phyloP scores from a whole-genome alignment of 37 sponge, comb jelly and placozoan genomes.

The Spongia lamella region DNA sequence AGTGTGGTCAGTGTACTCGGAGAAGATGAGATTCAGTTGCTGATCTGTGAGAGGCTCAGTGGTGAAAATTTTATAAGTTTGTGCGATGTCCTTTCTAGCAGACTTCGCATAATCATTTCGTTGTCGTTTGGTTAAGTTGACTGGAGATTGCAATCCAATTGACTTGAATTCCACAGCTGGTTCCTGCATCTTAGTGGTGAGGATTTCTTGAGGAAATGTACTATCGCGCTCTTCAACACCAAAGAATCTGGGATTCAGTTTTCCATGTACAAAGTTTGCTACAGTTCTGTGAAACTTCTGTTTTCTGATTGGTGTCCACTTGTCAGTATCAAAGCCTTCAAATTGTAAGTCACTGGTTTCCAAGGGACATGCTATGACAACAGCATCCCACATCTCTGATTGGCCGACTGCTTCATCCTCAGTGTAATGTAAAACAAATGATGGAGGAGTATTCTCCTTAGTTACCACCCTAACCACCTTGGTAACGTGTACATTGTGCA shows the following conservation, averaged over 20 bases:
- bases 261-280: constrained; percentile 70
- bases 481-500: constrained; percentile 50
- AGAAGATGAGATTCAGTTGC: constrained; percentile 46
- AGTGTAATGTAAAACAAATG: not conserved
- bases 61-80: constrained; percentile 76
- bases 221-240: constrained; percentile 3
- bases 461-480: constrained; percentile 19
- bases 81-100: constrained; percentile 22
- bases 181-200: constrained; percentile 43
- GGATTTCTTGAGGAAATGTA: constrained; percentile 54
- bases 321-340: constrained; percentile 50
- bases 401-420: not conserved
- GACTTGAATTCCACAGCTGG: constrained; percentile 51
- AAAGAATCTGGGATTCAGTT: constrained; percentile 56
- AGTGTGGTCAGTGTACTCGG: constrained; percentile 6
- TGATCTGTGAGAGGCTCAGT: constrained; percentile 54
- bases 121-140: constrained; percentile 37
- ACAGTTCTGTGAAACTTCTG: constrained; percentile 74
- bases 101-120: constrained; percentile 38
- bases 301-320: constrained; percentile 43
- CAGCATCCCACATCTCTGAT: constrained; percentile 61
- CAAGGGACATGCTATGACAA: constrained; percentile 79
- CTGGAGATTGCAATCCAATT: constrained; percentile 51
- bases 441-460: not conserved
- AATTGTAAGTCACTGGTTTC: constrained; percentile 49